These are phyloP conservation scores for Goniozus legneri DNA, from an alignment of 1,140 invertebrate species.

Conservation along the genomic window DNA sequence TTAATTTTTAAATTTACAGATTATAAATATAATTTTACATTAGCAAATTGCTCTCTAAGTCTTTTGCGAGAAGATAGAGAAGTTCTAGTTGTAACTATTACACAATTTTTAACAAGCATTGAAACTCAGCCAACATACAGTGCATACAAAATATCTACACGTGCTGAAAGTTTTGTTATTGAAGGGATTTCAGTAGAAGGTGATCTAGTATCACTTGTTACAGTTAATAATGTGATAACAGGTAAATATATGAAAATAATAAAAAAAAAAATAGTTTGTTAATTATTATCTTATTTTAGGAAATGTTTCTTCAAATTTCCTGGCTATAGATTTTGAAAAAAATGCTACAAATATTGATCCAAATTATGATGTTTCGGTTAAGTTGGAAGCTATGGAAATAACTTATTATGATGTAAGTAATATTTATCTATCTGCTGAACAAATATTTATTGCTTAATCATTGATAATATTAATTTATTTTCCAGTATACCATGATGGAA, in stretches of 20 bases:
- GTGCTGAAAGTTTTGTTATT: conserved; percentile 74
- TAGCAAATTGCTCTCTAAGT: conserved; percentile 71
- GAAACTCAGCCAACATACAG: conserved; percentile 69
- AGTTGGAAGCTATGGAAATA: conserved; percentile 73
- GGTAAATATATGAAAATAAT: conserved; percentile 41
- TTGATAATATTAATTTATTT: conserved; percentile 21
- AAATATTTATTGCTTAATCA: conserved; percentile 2
- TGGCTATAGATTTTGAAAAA: conserved; percentile 74
- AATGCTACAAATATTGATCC: conserved; percentile 67
- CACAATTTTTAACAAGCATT: conserved; percentile 69
- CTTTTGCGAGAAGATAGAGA: conserved; percentile 69
- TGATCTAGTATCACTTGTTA: conserved; percentile 70
- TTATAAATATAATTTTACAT: conserved; percentile 75
- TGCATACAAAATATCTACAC: conserved; percentile 69
- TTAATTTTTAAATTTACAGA: conserved; percentile 55
- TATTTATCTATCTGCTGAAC: no score
- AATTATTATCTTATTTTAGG: conserved; percentile 43
- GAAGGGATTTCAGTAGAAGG: conserved; percentile 74
- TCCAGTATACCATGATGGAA: conserved; percentile 72
- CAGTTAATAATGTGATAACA: conserved; percentile 65
- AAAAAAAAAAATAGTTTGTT: neutral
- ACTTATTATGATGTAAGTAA: conserved; percentile 77
- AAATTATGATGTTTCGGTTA: conserved; percentile 66
- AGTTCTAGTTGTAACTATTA: conserved; percentile 69
- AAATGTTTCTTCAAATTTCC: conserved; percentile 64